Evolutionary conservation across 2,113 vertebrate species (phyloP).

Genomic region (Gasterosteus nipponicus): DNA sequence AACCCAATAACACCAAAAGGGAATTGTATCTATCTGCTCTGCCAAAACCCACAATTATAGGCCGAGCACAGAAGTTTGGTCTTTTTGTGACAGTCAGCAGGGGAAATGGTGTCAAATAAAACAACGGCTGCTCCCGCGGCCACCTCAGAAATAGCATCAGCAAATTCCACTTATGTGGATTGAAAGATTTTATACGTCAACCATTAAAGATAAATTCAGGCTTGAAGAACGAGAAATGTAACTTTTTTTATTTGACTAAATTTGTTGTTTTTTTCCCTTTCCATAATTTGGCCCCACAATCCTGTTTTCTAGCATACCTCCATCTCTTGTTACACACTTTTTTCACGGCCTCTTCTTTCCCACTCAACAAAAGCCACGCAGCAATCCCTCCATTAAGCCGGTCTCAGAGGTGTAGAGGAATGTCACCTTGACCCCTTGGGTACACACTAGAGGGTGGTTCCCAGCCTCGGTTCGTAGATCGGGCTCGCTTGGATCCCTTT

Average conservation of each 20-base stretch:
- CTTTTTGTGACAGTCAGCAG: constrained; percentile 54
- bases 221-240: not conserved
- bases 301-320: constrained; percentile 37
- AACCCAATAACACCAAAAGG: constrained; percentile 33
- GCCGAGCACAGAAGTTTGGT: constrained; percentile 37
- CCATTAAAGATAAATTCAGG: not conserved
- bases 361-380: constrained; percentile 70
- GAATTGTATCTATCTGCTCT: constrained; percentile 46
- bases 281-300: constrained; percentile 42
- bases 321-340: constrained; percentile 65
- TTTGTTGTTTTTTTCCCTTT: not conserved
- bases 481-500: constrained; percentile 16
- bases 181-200: not conserved
- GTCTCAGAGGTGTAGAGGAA: constrained; percentile 79
- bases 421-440: constrained; percentile 77
- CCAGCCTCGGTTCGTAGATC: constrained; percentile 34
- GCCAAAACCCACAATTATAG: constrained; percentile 66
- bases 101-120: constrained; percentile 67
- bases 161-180: constrained; percentile 30
- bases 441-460: constrained; percentile 63
- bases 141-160: constrained; percentile 46
- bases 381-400: constrained; percentile 67
- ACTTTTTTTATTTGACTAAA: not conserved
- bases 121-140: constrained; percentile 22
- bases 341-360: constrained; percentile 66